Percentiles rank a stretch among this genome's conserved stretches.
These are phyloP conservation scores for Boloria selene DNA, from an alignment of 2,888 invertebrate genomes.

Conservation along the genomic window DNA sequence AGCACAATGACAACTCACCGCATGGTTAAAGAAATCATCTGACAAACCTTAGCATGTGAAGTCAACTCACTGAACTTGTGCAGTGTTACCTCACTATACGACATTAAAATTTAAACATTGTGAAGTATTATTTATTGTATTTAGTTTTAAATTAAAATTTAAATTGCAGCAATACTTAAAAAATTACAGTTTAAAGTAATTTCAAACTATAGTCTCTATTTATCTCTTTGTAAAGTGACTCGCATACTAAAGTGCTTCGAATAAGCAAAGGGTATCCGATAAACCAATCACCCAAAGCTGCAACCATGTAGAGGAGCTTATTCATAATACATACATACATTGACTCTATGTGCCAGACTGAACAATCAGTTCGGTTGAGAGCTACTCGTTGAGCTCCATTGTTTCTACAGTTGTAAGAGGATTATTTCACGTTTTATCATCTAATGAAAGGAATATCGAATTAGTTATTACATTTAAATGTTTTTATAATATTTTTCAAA, in stretches of 20 bases:
- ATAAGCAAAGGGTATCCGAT: conserved; percentile 3
- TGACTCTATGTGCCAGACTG: neutral
- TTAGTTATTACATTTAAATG: neutral
- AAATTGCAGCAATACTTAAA: too few relatives aligned
- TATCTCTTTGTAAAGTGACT: neutral
- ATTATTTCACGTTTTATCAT: neutral
- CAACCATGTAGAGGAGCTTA: conserved; percentile 9
- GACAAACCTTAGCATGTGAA: too few relatives aligned
- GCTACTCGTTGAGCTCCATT: neutral
- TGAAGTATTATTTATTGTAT: too few relatives aligned
- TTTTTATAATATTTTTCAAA: neutral
- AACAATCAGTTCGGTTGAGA: conserved; percentile 6
- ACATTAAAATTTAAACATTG: too few relatives aligned
- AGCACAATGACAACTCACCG: too few relatives aligned
- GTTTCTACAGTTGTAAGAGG: conserved; percentile 10
- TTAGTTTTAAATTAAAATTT: too few relatives aligned
- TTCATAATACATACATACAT: conserved; percentile 6
- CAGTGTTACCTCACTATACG: too few relatives aligned
- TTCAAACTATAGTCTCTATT: too few relatives aligned
- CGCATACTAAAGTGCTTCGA: neutral
- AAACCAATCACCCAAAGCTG: conserved; percentile 25
- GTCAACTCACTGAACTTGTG: too few relatives aligned
- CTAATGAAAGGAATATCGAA: conserved; percentile 1
- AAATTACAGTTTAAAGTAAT: too few relatives aligned
- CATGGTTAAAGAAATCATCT: too few relatives aligned